A percentile compares a stretch with the other conserved stretches of the same genome.
Evolutionary conservation across 2,888 invertebrate species (phyloP).

Genomic region (Phrixothrix hirtus): DNA sequence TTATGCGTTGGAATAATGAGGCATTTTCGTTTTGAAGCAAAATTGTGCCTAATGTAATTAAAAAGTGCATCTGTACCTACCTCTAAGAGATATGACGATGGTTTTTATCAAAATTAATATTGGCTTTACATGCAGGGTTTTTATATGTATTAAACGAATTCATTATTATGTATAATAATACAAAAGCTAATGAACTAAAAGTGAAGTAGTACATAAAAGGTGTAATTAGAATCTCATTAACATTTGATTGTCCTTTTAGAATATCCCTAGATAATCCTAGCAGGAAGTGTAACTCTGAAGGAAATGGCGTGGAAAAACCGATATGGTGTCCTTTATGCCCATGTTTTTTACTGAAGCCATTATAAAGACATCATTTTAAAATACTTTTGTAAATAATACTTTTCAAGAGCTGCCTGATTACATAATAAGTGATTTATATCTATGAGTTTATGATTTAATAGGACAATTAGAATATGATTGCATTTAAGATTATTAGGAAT

Average conservation of each 20-base stretch:
- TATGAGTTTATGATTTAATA: too few species aligned
- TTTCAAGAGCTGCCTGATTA: background rate
- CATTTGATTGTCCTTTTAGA: constrained; percentile 31
- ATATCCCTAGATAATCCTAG: constrained; percentile 23
- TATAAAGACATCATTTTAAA: constrained; percentile 30
- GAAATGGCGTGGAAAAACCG: constrained; percentile 31
- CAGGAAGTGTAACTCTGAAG: constrained; percentile 18
- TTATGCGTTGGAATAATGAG: too few species aligned
- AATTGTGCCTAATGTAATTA: too few species aligned
- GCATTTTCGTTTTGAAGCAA: too few species aligned
- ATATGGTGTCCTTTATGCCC: constrained; percentile 30
- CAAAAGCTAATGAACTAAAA: background rate
- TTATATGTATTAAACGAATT: too few species aligned
- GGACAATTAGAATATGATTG: too few species aligned
- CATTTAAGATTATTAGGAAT: too few species aligned
- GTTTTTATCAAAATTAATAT: too few species aligned
- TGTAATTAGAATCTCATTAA: constrained; percentile 31
- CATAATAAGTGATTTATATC: too few species aligned
- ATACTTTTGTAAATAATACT: background rate
- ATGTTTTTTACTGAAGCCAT: constrained; percentile 27
- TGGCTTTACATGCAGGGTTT: too few species aligned
- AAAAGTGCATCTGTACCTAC: too few species aligned
- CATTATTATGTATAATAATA: background rate
- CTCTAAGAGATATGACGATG: too few species aligned
- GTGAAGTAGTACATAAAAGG: constrained; percentile 2